Evolutionary conservation across 2,888 invertebrate species (phyloP), one percentile per base, ranked within the genome.

Genomic region (Thecophora atra): DNA sequence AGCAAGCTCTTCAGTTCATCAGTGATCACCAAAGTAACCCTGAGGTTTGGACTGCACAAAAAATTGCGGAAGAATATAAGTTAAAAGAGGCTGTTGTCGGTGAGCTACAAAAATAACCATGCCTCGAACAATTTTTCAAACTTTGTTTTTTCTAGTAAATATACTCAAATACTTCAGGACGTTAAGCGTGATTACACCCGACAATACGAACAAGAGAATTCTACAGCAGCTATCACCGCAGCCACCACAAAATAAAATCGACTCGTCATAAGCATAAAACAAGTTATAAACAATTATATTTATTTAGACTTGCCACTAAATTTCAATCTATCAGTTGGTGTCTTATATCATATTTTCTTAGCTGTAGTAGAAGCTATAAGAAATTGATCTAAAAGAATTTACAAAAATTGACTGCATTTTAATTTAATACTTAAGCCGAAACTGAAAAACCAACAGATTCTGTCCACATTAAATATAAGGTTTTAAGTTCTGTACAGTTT

Each of bases 61-160:
- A 87, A 81, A 91, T 95, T 81, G 91, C 95, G 0, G 82, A 88
- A 62, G 89, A 93, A 74, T 92, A 93, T 81, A 91, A 91, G 80
- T 78, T 96, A 66, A 90, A 91, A 71, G 87, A 89, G 77, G 87
- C 90, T 68, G 87, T 89, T 84, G 89, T 92, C 75, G 87, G 91
- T 89, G 85, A 76, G 81, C 1, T 44, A 11, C 24, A 21, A 44
- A 58, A 13, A 54, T 54, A 54, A 21, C 5, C 3, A 54, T 28
- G 17, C 3, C 26, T 58, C 13, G 3, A 21, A 30, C 1, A n/a
- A 19, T 52, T 28, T 17, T 58, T 4, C 37, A 37, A 30, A 15
- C 15, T 37, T 71, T 62, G 71, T 70, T 70, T 80, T 80, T 80
- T 83, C 78, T 84, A 86, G 81, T 85, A 15, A 81, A 88, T 78